Evolutionary conservation across 2,113 vertebrate species (phyloP).

Genomic region (Sapayoa aenigma): DNA sequence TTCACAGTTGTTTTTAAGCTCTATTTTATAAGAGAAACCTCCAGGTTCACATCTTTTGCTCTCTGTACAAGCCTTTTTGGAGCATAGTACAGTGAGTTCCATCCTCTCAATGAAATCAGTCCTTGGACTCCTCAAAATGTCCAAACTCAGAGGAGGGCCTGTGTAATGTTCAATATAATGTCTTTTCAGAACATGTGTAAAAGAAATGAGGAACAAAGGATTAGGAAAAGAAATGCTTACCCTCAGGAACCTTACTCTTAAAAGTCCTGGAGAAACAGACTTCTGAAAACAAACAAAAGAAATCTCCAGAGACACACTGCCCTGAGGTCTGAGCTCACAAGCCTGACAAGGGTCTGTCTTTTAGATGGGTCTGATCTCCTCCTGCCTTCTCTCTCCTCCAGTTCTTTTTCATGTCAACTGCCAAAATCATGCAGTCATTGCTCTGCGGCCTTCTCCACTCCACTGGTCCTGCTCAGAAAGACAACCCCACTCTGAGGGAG

Average conservation of each 20-base stretch:
- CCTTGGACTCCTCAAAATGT: not conserved
- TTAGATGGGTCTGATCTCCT: not conserved
- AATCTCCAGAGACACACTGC: not conserved
- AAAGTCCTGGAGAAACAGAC: not conserved
- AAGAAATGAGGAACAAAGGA: not conserved
- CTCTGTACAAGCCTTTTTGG: not conserved
- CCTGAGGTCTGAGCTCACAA: not conserved
- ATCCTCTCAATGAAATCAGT: not conserved
- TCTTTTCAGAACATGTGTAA: not conserved
- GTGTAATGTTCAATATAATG: not conserved
- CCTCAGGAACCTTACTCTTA: not conserved
- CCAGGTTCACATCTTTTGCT: not conserved
- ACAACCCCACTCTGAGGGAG: not conserved
- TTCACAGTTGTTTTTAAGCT: not conserved
- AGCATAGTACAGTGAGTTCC: not conserved
- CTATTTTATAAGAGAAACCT: not conserved
- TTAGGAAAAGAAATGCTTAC: not conserved
- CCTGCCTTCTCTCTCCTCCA: not conserved
- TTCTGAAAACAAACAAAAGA: not conserved
- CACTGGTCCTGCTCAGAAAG: not conserved
- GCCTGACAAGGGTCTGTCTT: fast-evolving
- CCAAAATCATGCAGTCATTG: not conserved
- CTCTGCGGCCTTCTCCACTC: fast-evolving
- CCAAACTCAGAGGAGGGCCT: not conserved
- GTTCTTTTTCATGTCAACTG: not conserved